Percentiles rank a stretch among this genome's conserved stretches.
These are phyloP conservation scores for Callithrix jacchus DNA, from an alignment of 2,113 vertebrate genomes.

Conservation along the genomic window DNA sequence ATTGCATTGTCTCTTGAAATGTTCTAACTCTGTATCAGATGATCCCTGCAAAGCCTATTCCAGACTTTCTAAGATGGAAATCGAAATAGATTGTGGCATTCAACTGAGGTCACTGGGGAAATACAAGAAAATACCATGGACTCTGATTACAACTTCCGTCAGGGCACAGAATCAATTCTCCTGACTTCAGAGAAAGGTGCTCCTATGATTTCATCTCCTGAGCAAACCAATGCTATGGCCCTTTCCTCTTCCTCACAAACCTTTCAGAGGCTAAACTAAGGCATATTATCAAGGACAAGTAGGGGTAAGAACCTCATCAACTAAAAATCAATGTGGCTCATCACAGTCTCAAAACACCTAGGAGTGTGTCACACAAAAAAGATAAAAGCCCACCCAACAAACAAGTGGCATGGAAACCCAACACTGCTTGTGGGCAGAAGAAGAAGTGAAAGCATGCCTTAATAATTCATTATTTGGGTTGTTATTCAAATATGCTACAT, in stretches of 20 bases:
- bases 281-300: background rate
- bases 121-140: background rate
- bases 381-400: background rate
- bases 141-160: background rate
- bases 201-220: background rate
- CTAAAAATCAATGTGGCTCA: background rate
- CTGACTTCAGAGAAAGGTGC: background rate
- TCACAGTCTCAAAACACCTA: background rate
- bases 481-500: background rate
- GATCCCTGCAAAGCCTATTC: background rate
- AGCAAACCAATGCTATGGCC: fast-evolving
- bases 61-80: background rate
- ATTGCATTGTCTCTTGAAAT: background rate
- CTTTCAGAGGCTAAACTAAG: background rate
- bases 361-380: background rate
- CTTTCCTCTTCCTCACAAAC: background rate
- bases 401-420: background rate
- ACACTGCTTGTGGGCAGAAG: background rate
- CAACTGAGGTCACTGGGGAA: background rate
- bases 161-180: background rate
- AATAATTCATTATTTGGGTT: background rate
- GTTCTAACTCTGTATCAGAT: background rate
- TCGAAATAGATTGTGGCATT: background rate
- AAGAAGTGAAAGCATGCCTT: background rate
- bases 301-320: background rate